A percentile compares a stretch with the other conserved stretches of the same genome.
Evolutionary conservation across 2,797 vertebrate species (phyloP).

Genomic region (Lates japonicus): DNA sequence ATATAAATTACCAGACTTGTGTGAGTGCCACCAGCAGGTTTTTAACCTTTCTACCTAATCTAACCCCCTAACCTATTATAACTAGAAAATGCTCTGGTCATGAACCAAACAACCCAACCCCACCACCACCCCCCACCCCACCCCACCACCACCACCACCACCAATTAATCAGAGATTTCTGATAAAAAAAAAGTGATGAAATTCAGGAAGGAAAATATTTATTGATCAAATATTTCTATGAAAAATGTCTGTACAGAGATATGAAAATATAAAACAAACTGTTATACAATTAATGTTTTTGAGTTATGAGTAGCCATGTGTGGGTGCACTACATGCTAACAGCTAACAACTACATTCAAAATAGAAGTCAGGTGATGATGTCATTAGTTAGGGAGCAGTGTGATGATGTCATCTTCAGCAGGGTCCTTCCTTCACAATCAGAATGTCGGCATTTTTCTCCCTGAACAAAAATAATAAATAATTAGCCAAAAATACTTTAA

Average conservation of each 20-base stretch:
- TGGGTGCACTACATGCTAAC: slow-evolving; percentile 18
- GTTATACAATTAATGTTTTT: slow-evolving; percentile 2
- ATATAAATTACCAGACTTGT: too few relatives aligned
- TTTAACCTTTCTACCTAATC: too few relatives aligned
- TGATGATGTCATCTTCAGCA: slow-evolving; percentile 64
- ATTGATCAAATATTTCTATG: slow-evolving; percentile 20
- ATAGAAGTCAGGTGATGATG: slow-evolving; percentile 35
- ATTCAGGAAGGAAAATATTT: slow-evolving; percentile 29
- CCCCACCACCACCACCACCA: too few relatives aligned
- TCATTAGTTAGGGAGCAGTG: not conserved
- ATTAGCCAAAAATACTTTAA: not conserved
- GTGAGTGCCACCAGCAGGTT: too few relatives aligned
- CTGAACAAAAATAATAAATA: slow-evolving; percentile 41
- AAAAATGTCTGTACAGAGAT: slow-evolving; percentile 30
- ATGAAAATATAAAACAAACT: slow-evolving; percentile 44
- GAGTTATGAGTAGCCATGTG: not conserved
- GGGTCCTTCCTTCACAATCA: slow-evolving; percentile 69
- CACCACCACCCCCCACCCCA: too few relatives aligned
- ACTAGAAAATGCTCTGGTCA: too few relatives aligned
- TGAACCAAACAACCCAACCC: too few relatives aligned
- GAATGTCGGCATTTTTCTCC: slow-evolving; percentile 73
- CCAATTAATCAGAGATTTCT: too few relatives aligned
- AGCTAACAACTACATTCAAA: slow-evolving; percentile 48
- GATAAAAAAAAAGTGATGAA: not conserved
- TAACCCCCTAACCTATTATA: too few relatives aligned